Conservation (phyloP, 2,888 invertebrate species). For the Trichopria drosophilae region DNA sequence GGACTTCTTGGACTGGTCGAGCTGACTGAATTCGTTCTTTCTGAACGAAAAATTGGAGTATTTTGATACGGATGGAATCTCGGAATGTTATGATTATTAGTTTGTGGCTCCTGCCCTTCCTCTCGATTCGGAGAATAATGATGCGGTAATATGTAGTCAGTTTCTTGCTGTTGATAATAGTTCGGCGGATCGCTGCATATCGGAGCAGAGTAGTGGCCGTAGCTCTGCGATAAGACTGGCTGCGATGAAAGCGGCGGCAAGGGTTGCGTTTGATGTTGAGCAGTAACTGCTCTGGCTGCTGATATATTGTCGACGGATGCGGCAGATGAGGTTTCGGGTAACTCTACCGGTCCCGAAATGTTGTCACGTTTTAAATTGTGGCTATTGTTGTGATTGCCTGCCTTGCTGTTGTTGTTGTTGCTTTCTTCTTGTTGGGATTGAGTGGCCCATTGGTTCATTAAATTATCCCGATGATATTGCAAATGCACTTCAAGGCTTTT, state of each 20-base stretch:
- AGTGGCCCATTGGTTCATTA: conserved; percentile 74
- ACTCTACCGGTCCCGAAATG: conserved; percentile 71
- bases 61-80: conserved; percentile 59
- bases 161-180: conserved; percentile 48
- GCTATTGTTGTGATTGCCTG: conserved; percentile 52
- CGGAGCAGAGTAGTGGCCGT: conserved; percentile 43
- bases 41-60: conserved; percentile 59
- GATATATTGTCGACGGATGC: conserved; percentile 60
- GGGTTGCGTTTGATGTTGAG: conserved; percentile 60
- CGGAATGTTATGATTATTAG: conserved; percentile 37
- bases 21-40: conserved; percentile 56
- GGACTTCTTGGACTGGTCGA: conserved; percentile 70
- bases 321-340: conserved; percentile 67
- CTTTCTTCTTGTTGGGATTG: conserved; percentile 67
- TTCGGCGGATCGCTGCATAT: conserved; percentile 44
- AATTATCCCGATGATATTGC: conserved; percentile 78
- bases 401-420: conserved; percentile 65
- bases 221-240: conserved; percentile 36
- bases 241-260: conserved; percentile 37
- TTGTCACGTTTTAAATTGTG: conserved; percentile 56
- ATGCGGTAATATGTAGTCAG: conserved; percentile 55
- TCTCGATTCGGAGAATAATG: conserved; percentile 61
- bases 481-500: conserved; percentile 79
- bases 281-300: conserved; percentile 72
- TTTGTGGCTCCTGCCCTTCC: conserved; percentile 48